These are phyloP conservation scores for Caenorhabditis inopinata DNA, from an alignment of 1,140 invertebrate species.

Conservation along the genomic window DNA sequence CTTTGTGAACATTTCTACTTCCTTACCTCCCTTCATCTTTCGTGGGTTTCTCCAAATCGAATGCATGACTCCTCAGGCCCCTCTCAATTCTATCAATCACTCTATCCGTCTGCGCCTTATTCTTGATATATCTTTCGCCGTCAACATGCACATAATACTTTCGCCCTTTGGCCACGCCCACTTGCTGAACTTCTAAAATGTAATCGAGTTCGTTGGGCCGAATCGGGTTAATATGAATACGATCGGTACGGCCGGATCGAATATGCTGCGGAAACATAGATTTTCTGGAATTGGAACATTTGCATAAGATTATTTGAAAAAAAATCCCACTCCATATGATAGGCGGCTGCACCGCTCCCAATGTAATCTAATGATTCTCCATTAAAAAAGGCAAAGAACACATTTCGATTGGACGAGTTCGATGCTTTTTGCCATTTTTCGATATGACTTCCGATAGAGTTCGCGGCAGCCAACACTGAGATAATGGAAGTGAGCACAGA, in stretches of 20 bases:
- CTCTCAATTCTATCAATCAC: background rate
- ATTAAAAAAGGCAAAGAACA: conserved; percentile 56
- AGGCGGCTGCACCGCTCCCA: conserved; percentile 54
- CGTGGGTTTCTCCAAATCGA: background rate
- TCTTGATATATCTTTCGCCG: background rate
- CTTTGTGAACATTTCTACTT: too few species aligned
- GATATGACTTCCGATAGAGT: conserved; percentile 52
- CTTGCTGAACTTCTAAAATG: conserved; percentile 53
- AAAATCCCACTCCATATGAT: conserved; percentile 49
- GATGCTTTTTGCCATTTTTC: conserved; percentile 48
- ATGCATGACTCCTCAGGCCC: background rate
- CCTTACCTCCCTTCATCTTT: background rate
- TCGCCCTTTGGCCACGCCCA: conserved; percentile 19
- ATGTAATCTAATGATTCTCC: conserved; percentile 59
- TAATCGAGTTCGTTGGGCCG: conserved; percentile 38
- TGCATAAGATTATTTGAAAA: too few species aligned
- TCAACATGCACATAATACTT: conserved; percentile 49
- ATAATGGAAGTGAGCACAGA: conserved; percentile 55
- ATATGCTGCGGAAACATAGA: background rate
- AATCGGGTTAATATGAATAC: conserved; percentile 46
- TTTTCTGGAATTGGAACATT: too few species aligned
- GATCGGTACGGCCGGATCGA: background rate
- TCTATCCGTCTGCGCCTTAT: background rate
- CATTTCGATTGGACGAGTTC: conserved; percentile 40
- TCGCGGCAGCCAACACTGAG: conserved; percentile 52